Evolutionary conservation across 2,888 invertebrate genomes (phyloP).

Genomic region (Osmoderma eremita): DNA sequence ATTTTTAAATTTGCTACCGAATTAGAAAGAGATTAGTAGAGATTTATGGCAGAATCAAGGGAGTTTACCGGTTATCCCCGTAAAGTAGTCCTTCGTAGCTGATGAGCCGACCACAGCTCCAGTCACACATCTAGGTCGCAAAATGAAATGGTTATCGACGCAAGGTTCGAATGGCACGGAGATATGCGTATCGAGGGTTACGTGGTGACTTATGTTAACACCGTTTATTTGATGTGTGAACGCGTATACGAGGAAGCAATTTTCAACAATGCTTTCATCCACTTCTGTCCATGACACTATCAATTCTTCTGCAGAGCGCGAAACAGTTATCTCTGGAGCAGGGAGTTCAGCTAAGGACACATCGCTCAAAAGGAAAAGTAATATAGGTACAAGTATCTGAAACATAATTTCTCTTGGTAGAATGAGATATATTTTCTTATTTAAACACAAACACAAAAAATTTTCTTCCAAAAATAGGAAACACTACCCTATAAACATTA

Average conservation of each 20-base stretch:
- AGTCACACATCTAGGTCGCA: conserved; percentile 12
- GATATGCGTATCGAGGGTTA: neutral
- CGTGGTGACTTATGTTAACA: neutral
- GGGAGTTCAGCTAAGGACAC: neutral
- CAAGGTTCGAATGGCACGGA: conserved; percentile 1
- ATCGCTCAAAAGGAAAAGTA: neutral
- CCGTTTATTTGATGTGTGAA: conserved; percentile 11
- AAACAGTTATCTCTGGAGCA: neutral
- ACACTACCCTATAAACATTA: too few relatives aligned
- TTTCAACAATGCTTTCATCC: neutral
- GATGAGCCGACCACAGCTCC: neutral
- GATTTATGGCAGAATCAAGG: neutral
- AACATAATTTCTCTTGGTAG: neutral
- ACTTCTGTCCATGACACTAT: conserved; percentile 1
- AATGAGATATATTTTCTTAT: neutral
- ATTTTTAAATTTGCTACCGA: neutral
- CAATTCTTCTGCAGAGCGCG: neutral
- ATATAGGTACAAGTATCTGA: neutral
- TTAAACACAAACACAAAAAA: too few relatives aligned
- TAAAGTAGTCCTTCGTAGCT: neutral
- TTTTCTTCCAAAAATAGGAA: too few relatives aligned
- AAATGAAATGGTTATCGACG: neutral
- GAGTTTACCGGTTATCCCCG: conserved; percentile 3
- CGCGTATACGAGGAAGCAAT: neutral
- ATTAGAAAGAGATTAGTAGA: neutral